Evolutionary conservation across 2,888 invertebrate species (phyloP).

Genomic region (Eilema caniola): DNA sequence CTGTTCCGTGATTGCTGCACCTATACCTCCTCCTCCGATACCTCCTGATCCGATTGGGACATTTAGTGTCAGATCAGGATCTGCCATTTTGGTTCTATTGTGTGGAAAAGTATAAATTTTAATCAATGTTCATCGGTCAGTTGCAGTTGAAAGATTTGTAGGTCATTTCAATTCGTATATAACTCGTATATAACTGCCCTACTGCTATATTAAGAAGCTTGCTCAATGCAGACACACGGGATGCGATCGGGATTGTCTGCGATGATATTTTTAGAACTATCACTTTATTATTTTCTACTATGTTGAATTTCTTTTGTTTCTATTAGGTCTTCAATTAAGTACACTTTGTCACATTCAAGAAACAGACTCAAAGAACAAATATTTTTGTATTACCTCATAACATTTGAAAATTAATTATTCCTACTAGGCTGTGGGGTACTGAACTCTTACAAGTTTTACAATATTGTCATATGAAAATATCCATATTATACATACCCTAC

Average conservation of each 20-base stretch:
- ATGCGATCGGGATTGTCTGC: slow-evolving; percentile 7
- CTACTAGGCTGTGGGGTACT: not conserved
- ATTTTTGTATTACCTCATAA: not conserved
- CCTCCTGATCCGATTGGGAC: slow-evolving; percentile 8
- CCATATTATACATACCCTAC: too few species aligned
- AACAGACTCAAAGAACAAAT: not conserved
- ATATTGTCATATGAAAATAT: too few species aligned
- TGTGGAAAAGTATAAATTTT: slow-evolving; percentile 23
- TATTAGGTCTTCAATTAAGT: not conserved
- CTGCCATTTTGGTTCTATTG: slow-evolving; percentile 49
- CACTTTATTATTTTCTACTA: not conserved
- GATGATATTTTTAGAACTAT: slow-evolving; percentile 3
- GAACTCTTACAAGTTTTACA: not conserved
- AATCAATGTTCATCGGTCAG: not conserved
- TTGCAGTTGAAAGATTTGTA: not conserved
- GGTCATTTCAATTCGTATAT: not conserved
- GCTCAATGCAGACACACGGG: slow-evolving; percentile 6
- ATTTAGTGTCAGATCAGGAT: slow-evolving; percentile 16
- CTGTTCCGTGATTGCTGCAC: slow-evolving; percentile 66
- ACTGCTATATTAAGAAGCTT: slow-evolving; percentile 17
- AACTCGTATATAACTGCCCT: not conserved
- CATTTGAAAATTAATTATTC: not conserved
- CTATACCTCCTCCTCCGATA: slow-evolving; percentile 55
- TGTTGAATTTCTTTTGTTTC: not conserved
- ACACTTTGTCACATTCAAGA: too few species aligned